Evolutionary conservation across 53 echinoderm and acorn worm species (phyloP), one percentile per base, ranked within the genome.

Genomic region (Arbacia lixula): DNA sequence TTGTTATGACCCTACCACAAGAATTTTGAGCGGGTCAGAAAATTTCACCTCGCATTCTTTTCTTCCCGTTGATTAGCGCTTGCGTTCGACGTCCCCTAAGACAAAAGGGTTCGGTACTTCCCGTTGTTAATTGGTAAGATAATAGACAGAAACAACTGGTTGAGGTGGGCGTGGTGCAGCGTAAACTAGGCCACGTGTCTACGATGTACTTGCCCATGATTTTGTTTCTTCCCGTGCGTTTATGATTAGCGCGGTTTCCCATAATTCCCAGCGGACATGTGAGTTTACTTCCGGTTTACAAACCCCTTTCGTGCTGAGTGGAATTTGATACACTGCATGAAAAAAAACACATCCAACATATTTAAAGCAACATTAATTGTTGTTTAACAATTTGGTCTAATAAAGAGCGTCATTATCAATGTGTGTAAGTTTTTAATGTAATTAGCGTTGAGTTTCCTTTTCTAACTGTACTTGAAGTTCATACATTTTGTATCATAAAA

Each of bases 141-240:
- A 77, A 77, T 77, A 77, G 77, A 77, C 77, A 77, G 77, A 57
- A 77, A 38, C 77, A 77, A 77, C 36, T 77, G 77, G 77, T 34
- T 16, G 17, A 36, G 20, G 39, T 57, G 60, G 77, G 77, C 58
- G 77, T 77, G 75, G 75, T 58, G 36, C 30, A 11, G 26, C 12
- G 22, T 77, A 58, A 41, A 56, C 58, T 77, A 35, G 58, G 17
- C 51, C 53, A 32, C 40, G 27, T 43, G 69, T 41, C 74, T 53
- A 74, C 53, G 50, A n/a, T n/a, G 14, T 46, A 46, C 6, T 46
- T 9, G 46, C 14, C 46, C 14, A 46, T 46, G 46, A 46, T 74
- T 69, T 34, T 74, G n/a, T 53, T 53, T 53, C 74, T 33, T 30
- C 17, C 33, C 33, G 33, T 20, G 21, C 54, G 53, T 74, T 26